phyloP scores from a whole-genome alignment of 2,113 vertebrate species.

The Macquaria ambigua region DNA sequence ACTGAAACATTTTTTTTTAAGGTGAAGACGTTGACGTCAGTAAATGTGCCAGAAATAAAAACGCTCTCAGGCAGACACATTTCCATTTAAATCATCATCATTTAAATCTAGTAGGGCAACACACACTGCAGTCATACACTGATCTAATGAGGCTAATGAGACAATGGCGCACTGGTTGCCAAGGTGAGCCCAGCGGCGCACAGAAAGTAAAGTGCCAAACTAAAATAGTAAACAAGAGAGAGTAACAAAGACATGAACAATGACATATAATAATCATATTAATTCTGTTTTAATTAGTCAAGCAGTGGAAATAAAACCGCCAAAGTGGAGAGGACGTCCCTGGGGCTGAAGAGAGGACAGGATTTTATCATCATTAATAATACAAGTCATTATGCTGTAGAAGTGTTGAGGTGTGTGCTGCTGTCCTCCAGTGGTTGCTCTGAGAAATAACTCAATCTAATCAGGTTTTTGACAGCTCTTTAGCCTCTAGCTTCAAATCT shows the following conservation, averaged over 20 bases:
- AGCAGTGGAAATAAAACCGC: conserved; percentile 24
- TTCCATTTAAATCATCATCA: conserved; percentile 52
- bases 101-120: conserved; percentile 21
- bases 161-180: conserved; percentile 24
- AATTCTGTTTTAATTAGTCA: not conserved
- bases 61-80: conserved; percentile 50
- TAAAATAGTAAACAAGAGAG: conserved; percentile 43
- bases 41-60: conserved; percentile 55
- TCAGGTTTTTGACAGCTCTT: not conserved
- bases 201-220: conserved; percentile 13
- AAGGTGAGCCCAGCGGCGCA: conserved; percentile 24
- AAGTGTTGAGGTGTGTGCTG: conserved; percentile 36
- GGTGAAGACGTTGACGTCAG: conserved; percentile 63
- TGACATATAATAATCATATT: conserved; percentile 10
- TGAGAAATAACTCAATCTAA: conserved; percentile 6
- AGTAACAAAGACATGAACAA: not conserved
- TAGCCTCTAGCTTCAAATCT: not conserved
- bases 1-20: conserved; percentile 28
- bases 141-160: conserved; percentile 70
- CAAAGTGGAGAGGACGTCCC: conserved; percentile 18
- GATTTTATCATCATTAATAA: conserved; percentile 35
- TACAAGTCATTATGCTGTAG: conserved; percentile 1
- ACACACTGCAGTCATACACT: conserved; percentile 22
- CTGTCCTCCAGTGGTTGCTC: conserved; percentile 57
- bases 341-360: conserved; percentile 16